Conservation (phyloP, 1,140 invertebrate species). For the Trichonephila clavipes region DNA sequence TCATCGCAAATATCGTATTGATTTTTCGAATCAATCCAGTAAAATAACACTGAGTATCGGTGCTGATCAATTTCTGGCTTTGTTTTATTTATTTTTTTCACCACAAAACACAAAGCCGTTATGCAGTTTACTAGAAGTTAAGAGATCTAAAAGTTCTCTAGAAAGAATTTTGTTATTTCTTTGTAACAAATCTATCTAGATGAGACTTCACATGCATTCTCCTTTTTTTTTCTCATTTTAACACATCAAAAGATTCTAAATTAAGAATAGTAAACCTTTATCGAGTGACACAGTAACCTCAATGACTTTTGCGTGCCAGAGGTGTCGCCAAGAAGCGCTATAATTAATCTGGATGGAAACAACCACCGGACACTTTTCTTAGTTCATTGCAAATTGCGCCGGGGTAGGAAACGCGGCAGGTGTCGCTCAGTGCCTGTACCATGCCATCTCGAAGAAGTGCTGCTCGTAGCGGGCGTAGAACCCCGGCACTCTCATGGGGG, state of each 20-base stretch:
- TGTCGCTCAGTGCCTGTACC: constrained; percentile 62
- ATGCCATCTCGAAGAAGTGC: constrained; percentile 72
- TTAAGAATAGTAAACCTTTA: not conserved
- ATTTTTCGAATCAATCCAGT: too few species aligned
- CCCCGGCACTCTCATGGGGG: constrained; percentile 60
- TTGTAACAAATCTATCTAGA: too few species aligned
- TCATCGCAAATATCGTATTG: too few species aligned
- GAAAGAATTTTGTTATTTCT: too few species aligned
- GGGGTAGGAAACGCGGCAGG: not conserved
- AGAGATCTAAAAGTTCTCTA: too few species aligned
- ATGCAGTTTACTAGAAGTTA: too few species aligned
- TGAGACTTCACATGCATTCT: too few species aligned
- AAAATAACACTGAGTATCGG: too few species aligned
- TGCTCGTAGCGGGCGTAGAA: constrained; percentile 60
- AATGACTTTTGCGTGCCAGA: not conserved
- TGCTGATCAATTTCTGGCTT: too few species aligned
- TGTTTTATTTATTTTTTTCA: too few species aligned
- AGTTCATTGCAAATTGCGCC: not conserved
- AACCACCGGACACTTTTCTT: not conserved
- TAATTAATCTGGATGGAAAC: not conserved
- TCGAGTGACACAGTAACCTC: not conserved
- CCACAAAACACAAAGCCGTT: too few species aligned
- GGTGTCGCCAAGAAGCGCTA: not conserved
- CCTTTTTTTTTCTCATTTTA: not conserved
- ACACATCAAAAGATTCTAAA: not conserved